These are phyloP conservation scores for Lophius americanus DNA, from an alignment of 2,797 vertebrate genomes.

Conservation along the genomic window DNA sequence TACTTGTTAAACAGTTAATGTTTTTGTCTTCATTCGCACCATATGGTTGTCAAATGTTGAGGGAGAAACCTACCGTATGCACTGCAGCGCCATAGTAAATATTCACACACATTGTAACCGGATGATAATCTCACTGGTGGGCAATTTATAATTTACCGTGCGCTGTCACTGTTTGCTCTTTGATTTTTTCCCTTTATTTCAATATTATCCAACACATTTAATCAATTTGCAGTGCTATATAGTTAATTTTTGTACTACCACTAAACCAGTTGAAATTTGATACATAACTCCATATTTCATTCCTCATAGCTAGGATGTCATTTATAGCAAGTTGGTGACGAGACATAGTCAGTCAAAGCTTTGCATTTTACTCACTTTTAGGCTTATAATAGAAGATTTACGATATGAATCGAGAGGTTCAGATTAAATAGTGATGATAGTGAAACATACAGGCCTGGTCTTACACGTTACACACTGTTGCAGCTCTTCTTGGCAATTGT, in stretches of 20 bases:
- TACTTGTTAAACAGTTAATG: slow-evolving; percentile 70
- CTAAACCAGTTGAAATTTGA: slow-evolving; percentile 62
- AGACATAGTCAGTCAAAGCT: slow-evolving; percentile 57
- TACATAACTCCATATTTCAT: slow-evolving; percentile 62
- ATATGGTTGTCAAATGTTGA: slow-evolving; percentile 72
- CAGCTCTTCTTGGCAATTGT: slow-evolving; percentile 64
- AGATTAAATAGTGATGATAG: slow-evolving; percentile 79
- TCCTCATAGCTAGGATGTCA: slow-evolving; percentile 60
- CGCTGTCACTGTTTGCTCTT: slow-evolving; percentile 47
- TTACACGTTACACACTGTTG: slow-evolving; percentile 70
- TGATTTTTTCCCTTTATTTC: slow-evolving; percentile 51
- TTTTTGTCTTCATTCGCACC: slow-evolving; percentile 70
- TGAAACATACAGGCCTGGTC: slow-evolving; percentile 70
- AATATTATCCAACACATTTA: slow-evolving; percentile 54
- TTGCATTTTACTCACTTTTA: slow-evolving; percentile 63
- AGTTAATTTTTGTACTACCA: slow-evolving; percentile 36
- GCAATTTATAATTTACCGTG: slow-evolving; percentile 58
- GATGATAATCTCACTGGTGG: slow-evolving; percentile 67
- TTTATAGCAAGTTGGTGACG: slow-evolving; percentile 66
- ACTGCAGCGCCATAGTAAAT: slow-evolving; percentile 65
- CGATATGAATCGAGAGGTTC: slow-evolving; percentile 69
- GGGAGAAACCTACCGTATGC: slow-evolving; percentile 55
- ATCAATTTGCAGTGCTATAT: slow-evolving; percentile 56
- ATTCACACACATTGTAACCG: slow-evolving; percentile 65
- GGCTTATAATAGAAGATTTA: slow-evolving; percentile 74